Percentiles rank a stretch among this genome's conserved stretches.
phyloP scores from a whole-genome alignment of 2,888 invertebrate genomes.

The Priocnemis perturbator region DNA sequence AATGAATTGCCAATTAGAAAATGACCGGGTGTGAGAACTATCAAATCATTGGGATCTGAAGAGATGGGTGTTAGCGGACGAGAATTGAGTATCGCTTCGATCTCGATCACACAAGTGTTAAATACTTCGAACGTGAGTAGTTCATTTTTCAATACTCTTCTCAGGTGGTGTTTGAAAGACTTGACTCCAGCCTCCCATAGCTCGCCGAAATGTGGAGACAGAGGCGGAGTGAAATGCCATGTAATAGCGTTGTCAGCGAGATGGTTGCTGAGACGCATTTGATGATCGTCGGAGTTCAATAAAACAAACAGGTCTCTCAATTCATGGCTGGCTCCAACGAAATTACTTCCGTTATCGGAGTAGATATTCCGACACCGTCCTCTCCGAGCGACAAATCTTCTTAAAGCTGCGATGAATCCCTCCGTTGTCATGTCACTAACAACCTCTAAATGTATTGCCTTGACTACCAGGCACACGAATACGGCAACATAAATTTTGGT shows the following conservation, averaged over 20 bases:
- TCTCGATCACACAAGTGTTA: no score
- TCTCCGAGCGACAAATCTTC: slow-evolving; percentile 47
- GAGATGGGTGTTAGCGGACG: no score
- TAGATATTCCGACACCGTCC: slow-evolving; percentile 46
- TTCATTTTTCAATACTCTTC: no score
- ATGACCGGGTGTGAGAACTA: no score
- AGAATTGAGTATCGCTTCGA: no score
- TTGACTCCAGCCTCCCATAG: no score
- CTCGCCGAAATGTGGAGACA: slow-evolving; percentile 20
- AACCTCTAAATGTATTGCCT: slow-evolving; percentile 53
- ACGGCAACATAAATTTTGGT: slow-evolving; percentile 46
- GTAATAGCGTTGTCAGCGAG: slow-evolving; percentile 25
- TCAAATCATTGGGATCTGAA: no score
- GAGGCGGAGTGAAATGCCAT: slow-evolving; percentile 42
- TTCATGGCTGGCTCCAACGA: slow-evolving; percentile 48
- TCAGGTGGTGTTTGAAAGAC: slow-evolving; percentile 8
- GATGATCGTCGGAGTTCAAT: slow-evolving; percentile 2
- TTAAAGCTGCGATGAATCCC: no score
- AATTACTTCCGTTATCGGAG: slow-evolving; percentile 56
- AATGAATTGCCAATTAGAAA: no score
- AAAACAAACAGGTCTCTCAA: slow-evolving; percentile 17
- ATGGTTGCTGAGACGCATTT: neutral
- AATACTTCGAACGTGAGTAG: no score
- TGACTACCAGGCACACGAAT: slow-evolving; percentile 58
- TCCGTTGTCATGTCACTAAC: slow-evolving; percentile 45